Base-by-base conservation (phyloP, 2,797 vertebrate species). In the Chelidonichthys spinosus region DNA sequence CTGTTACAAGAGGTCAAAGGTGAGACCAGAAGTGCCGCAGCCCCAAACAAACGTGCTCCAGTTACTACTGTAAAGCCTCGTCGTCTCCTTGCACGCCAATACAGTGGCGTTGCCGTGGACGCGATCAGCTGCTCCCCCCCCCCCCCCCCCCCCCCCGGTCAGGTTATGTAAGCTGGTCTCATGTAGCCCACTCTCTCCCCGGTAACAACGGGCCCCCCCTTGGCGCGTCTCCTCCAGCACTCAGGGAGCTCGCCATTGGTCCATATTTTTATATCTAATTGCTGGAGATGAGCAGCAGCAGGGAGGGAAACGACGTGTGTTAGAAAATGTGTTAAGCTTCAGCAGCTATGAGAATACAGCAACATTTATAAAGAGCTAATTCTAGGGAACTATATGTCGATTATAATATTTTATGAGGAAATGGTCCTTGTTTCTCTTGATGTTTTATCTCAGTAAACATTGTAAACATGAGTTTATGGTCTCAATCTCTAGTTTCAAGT, bases 221-320 rank as follows among this genome's bases (percentile, higher is more conserved):
- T 25, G 25, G 25, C 25, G 80, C 76, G 83, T 81, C 88, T 88
- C 83, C 87, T 92, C 81, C 80, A 85, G 79, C 33, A 60, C 79
- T 35, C 58, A 82, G 79, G 60, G 68, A 72, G 81, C 72, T 77
- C 71, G 39, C 74, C 89, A 94, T 95, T 94, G 94, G 94, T 90
- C 89, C 83, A 91, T 94, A 95, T 94, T 95, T 95, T 94, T 93
- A 91, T 91, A 94, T 94, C 90, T 91, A 93, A 92, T 94, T 92
- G 90, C 91, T 92, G 89, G 84, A 93, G 89, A 92, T 88, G 91
- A 94, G 77, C 83, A 87, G 88, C 83, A 87, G 88, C 83, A 85
- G 85, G 68, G 87, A 84, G 84, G 54, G 84, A 80, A 25, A 25
- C 25, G 2, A 25, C 25, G 82, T 76, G 85, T 69, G 89, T 89